Base-by-base conservation (phyloP, 1,140 invertebrate species). In the Drosophila pachea region DNA sequence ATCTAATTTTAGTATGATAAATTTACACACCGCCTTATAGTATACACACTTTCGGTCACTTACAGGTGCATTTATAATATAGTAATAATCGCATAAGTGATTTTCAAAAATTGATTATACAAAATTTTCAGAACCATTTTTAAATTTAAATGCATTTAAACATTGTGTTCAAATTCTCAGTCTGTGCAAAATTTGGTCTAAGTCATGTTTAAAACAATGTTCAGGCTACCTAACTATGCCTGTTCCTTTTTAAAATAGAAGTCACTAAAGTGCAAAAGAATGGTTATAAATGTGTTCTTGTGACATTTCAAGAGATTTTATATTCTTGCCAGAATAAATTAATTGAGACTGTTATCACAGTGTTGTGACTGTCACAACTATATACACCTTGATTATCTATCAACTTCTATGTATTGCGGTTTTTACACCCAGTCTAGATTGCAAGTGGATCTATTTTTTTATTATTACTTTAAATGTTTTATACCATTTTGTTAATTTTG, bases 31-130 rank as follows among this genome's bases (percentile, higher is more conserved):
- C 62, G 58, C 66, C 76, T 61, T 47, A 49, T 38, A 60, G 52
- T 63, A 59, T 60, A 62, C 67, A 59, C 67, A 68, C 38, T 64
- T 59, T 65, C 33, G 43, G 36, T 60, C 63, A 76, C 53, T 69
- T 55, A 61, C 58, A 63, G 73, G 50, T 73, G 72, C 81, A 83
- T 83, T 83, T 78, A 83, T 78, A 66, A 38, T 50, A 32, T 71
- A 66, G 36, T 70, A 55, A 49, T 64, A 55, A 49, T 53, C 55
- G 49, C 66, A 43, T 43, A 49, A 61, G 35, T 70, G 40, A 48
- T 60, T 67, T 64, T 49, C 50, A 49, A 63, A 64, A 42, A 11
- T 22, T 22, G 33, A 45, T 48, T 4, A 7, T 38, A 7, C n/a
- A 14, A n/a, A 68, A 58, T 65, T 42, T 40, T 69, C 47, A 45